Percentiles rank a stretch among this genome's conserved stretches.
These are phyloP conservation scores for Stratiolaelaps scimitus DNA, from an alignment of 1,140 invertebrate species.

Conservation along the genomic window DNA sequence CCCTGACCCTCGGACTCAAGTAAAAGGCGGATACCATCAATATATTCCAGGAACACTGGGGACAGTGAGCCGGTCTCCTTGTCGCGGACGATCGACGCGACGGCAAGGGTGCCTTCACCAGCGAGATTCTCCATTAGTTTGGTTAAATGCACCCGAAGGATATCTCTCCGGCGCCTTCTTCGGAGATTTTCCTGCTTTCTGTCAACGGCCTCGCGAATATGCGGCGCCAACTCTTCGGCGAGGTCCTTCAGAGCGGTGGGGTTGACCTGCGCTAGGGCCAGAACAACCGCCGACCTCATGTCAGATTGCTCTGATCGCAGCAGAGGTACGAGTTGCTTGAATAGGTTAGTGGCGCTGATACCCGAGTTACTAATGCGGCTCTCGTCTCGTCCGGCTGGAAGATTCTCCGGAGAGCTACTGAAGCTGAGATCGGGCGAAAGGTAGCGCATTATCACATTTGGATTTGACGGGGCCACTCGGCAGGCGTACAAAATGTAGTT, in stretches of 20 bases:
- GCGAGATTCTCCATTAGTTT: slow-evolving; percentile 81
- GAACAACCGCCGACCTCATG: slow-evolving; percentile 78
- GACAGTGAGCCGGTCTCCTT: slow-evolving; percentile 65
- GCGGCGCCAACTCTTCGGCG: slow-evolving; percentile 81
- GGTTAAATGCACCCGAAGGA: slow-evolving; percentile 76
- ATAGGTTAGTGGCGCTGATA: slow-evolving; percentile 60
- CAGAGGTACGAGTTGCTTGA: slow-evolving; percentile 77
- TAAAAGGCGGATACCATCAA: slow-evolving; percentile 80
- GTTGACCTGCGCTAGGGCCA: slow-evolving; percentile 77
- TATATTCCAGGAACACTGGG: slow-evolving; percentile 79
- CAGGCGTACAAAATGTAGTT: slow-evolving; percentile 91
- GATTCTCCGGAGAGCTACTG: slow-evolving; percentile 68
- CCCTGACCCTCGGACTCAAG: slow-evolving; percentile 64
- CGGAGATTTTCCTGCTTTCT: slow-evolving; percentile 92
- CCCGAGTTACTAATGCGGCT: slow-evolving; percentile 37
- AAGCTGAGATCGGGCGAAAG: slow-evolving; percentile 67
- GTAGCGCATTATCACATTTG: slow-evolving; percentile 66
- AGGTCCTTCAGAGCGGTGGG: slow-evolving; percentile 57
- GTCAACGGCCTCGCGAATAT: slow-evolving; percentile 90
- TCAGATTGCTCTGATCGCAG: slow-evolving; percentile 75
- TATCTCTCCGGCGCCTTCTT: slow-evolving; percentile 70
- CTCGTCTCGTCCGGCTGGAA: slow-evolving; percentile 61
- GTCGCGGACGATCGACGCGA: slow-evolving; percentile 68
- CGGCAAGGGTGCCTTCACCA: slow-evolving; percentile 77
- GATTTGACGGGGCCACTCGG: slow-evolving; percentile 66